Evolutionary conservation across 2,113 vertebrate genomes (phyloP).

Genomic region (Rynchops niger): DNA sequence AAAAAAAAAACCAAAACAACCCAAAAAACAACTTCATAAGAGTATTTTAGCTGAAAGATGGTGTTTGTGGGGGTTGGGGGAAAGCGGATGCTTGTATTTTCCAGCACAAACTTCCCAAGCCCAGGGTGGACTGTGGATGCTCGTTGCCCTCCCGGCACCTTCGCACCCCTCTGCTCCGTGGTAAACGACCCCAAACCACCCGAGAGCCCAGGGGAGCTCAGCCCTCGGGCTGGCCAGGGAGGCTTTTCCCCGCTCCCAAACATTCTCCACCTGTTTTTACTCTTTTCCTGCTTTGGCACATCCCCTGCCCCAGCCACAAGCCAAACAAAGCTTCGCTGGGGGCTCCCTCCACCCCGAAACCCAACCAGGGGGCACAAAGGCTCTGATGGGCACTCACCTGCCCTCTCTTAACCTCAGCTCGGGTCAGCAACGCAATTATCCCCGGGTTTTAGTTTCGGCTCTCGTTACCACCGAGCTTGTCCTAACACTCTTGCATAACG

Average conservation of each 20-base stretch:
- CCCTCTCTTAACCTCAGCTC: too few species aligned
- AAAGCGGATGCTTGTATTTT: background rate
- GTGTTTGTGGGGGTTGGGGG: background rate
- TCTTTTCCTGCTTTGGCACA: background rate
- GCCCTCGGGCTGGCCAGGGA: background rate
- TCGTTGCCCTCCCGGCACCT: background rate
- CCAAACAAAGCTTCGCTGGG: background rate
- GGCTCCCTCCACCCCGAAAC: background rate
- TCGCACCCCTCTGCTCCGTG: background rate
- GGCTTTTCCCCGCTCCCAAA: too few species aligned
- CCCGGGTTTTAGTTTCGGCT: background rate
- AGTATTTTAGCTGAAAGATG: background rate
- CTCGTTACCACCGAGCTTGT: background rate
- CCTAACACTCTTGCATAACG: background rate
- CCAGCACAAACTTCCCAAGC: background rate
- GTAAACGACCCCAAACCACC: background rate
- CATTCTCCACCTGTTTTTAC: background rate
- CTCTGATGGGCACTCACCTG: accelerated
- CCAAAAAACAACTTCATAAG: background rate
- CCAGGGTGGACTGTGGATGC: background rate
- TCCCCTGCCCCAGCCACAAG: background rate
- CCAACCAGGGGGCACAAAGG: too few species aligned
- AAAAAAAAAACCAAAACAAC: too few species aligned
- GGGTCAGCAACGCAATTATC: background rate
- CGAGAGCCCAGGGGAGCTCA: background rate